These are phyloP conservation scores for Whitmania pigra DNA, from an alignment of 1,140 invertebrate genomes.

Conservation along the genomic window DNA sequence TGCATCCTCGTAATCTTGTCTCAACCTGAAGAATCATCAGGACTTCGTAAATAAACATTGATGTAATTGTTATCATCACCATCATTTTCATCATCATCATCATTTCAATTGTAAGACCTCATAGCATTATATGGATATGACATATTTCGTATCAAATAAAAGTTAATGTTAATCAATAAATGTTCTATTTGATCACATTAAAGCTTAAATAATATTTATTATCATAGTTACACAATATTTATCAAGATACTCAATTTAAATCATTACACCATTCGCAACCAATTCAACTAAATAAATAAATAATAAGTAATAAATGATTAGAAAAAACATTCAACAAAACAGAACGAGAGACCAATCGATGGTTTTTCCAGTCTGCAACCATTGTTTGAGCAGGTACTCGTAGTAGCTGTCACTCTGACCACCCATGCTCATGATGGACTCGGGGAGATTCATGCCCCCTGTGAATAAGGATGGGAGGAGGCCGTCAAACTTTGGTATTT, in stretches of 20 bases:
- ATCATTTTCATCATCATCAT: no score
- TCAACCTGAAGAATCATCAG: constrained; percentile 48
- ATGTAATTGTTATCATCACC: not conserved
- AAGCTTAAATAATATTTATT: no score
- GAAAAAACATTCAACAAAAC: not conserved
- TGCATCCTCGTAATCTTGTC: constrained; percentile 69
- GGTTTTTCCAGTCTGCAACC: constrained; percentile 64
- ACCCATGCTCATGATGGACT: constrained; percentile 68
- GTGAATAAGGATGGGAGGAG: constrained; percentile 90
- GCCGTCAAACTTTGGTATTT: constrained; percentile 67
- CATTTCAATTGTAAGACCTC: no score
- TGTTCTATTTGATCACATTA: no score
- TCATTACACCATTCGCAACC: no score
- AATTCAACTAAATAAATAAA: no score
- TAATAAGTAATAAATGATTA: no score
- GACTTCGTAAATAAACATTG: not conserved
- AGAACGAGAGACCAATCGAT: constrained; percentile 9
- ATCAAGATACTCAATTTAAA: no score
- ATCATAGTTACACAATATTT: no score
- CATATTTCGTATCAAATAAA: no score
- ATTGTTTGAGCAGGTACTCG: constrained; percentile 87
- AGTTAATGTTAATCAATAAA: no score
- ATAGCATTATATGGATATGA: no score
- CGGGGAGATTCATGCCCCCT: constrained; percentile 46
- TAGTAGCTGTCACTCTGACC: constrained; percentile 91